Conservation (phyloP, 2,888 invertebrate genomes). For the Spodoptera exigua region DNA sequence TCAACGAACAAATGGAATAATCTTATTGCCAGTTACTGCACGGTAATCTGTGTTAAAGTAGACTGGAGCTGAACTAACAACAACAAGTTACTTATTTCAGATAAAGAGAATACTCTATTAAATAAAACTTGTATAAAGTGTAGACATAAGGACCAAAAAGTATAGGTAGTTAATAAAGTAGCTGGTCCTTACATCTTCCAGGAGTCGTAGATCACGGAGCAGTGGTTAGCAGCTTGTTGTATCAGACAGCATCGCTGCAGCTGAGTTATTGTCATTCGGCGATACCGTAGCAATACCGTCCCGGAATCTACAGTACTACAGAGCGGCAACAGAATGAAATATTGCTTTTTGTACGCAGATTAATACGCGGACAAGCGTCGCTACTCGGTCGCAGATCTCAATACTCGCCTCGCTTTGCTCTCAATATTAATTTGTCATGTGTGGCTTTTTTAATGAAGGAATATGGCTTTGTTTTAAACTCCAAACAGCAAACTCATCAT, state of each 20-base stretch:
- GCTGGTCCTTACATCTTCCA: conserved; percentile 24
- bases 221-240: conserved; percentile 35
- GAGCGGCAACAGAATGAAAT: conserved; percentile 33
- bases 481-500: not conserved
- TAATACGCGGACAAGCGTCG: conserved; percentile 30
- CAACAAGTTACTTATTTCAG: too few species aligned
- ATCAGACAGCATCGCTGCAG: conserved; percentile 51
- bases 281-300: conserved; percentile 39
- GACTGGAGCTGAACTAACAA: too few species aligned
- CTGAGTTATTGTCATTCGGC: conserved; percentile 57
- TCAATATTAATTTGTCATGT: conserved; percentile 17
- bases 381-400: conserved; percentile 5
- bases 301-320: conserved; percentile 28
- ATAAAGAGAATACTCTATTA: too few species aligned
- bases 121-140: too few species aligned
- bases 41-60: not conserved
- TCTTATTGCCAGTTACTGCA: conserved; percentile 1
- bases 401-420: conserved; percentile 4
- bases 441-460: conserved; percentile 2
- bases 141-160: not conserved
- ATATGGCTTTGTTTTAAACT: not conserved
- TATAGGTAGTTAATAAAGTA: too few species aligned
- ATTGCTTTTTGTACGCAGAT: conserved; percentile 44
- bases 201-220: conserved; percentile 16
- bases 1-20: conserved; percentile 47